Evolutionary conservation across 2,797 vertebrate genomes (phyloP), one percentile per base, ranked within the genome.

Genomic region (Gymnodraco acuticeps): DNA sequence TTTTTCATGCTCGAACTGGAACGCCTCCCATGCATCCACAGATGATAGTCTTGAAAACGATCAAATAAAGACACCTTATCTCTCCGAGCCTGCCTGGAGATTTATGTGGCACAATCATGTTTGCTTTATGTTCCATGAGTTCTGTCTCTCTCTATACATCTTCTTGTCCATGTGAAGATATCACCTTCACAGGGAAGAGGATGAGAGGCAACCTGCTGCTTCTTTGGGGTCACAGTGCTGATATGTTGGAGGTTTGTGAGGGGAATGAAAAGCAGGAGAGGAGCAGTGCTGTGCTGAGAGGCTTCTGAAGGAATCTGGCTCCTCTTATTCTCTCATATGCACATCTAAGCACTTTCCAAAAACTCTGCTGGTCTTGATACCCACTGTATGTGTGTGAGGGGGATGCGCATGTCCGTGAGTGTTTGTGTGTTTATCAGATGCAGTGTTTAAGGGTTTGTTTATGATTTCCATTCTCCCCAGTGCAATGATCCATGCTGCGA

Each of bases 261-360:
- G 50, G 70, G 78, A 87, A 81, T 77, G 75, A 82, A 87, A 90
- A 81, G 60, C 52, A 45, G 43, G 3, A 66, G 78, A 78, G 73
- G 68, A 82, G 81, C 75, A 55, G n/a, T n/a, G n/a, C n/a, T 79
- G 85, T 43, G 65, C 47, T 15, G 50, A 75, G 77, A 87, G 74
- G 73, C 82, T 84, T 91, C 85, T 79, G 81, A 81, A 69, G 80
- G 83, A 89, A 90, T 88, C 81, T 83, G 75, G 88, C 74, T 89
- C 75, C 51, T 78, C 77, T 86, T 63, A 74, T 80, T 72, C 77
- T 73, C 80, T 94, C 81, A 92, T 91, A 84, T 93, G 77, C 89
- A 94, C 92, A 90, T 93, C 93, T 91, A 76, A 94, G 91, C 84
- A 70, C 53, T 87, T 85, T 85, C 23, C 31, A 61, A 75, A 38